Evolutionary conservation across 2,113 vertebrate genomes (phyloP).

Genomic region (Calypte anna): DNA sequence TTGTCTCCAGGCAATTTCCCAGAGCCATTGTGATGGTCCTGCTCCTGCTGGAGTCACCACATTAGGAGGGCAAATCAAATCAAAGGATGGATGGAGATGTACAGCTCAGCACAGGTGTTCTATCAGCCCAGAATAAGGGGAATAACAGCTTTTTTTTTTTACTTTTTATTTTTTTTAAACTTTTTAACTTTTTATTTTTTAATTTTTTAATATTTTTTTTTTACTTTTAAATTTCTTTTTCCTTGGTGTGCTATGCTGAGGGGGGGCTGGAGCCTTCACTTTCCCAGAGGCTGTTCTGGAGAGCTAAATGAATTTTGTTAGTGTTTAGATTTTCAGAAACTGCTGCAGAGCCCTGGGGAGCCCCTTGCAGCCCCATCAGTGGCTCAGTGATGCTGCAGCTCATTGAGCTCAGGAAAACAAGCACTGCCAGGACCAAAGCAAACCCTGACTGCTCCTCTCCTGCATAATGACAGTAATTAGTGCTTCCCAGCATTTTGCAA

Average conservation of each 20-base stretch:
- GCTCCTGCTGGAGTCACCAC: background rate
- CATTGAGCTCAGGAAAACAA: background rate
- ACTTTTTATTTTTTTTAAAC: too few species aligned
- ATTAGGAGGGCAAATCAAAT: background rate
- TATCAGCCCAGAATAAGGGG: background rate
- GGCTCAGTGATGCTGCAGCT: background rate
- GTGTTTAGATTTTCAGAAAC: background rate
- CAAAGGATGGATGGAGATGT: background rate
- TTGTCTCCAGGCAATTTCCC: background rate
- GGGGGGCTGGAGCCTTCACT: background rate
- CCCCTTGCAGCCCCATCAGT: conserved; percentile 28
- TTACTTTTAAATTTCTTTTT: background rate
- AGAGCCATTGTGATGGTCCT: background rate
- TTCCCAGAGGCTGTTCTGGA: background rate
- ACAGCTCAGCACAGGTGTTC: background rate
- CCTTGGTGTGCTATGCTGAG: background rate
- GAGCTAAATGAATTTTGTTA: conserved; percentile 16
- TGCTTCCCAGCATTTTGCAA: background rate
- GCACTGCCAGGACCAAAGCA: conserved; percentile 23
- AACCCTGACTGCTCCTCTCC: background rate
- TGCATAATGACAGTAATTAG: conserved; percentile 50
- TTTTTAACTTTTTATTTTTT: too few species aligned
- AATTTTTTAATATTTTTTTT: too few species aligned
- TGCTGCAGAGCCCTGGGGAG: background rate
- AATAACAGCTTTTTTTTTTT: too few species aligned